Evolutionary conservation across 2,888 invertebrate species (phyloP).

Genomic region (Drosophila meridionalis): DNA sequence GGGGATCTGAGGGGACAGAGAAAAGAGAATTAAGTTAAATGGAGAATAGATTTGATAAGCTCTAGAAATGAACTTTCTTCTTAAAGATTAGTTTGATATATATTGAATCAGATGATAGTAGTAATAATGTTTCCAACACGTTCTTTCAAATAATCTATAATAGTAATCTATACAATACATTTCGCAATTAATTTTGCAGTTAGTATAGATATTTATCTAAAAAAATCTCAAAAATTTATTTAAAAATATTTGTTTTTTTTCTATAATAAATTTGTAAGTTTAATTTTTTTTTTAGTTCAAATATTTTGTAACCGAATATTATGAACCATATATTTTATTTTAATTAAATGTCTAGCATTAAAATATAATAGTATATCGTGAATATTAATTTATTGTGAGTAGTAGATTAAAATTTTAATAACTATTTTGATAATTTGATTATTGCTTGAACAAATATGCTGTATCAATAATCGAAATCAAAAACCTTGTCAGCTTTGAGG

Average conservation of each 20-base stretch:
- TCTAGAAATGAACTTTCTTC: background rate
- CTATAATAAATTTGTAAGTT: too few relatives aligned
- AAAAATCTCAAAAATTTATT: too few relatives aligned
- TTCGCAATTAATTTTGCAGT: too few relatives aligned
- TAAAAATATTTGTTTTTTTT: too few relatives aligned
- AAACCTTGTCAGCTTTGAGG: constrained; percentile 24
- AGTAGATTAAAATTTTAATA: background rate
- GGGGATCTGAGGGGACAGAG: constrained; percentile 87
- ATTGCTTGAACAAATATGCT: background rate
- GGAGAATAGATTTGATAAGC: background rate
- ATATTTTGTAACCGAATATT: background rate
- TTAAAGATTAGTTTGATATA: background rate
- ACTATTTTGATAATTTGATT: background rate
- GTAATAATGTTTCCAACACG: too few relatives aligned
- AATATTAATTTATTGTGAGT: too few relatives aligned
- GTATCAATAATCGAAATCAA: background rate
- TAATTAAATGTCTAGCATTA: background rate
- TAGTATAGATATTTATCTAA: too few relatives aligned
- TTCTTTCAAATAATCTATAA: too few relatives aligned
- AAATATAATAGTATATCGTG: background rate
- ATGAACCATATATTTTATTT: background rate
- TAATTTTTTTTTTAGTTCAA: too few relatives aligned
- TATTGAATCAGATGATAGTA: background rate
- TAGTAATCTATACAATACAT: too few relatives aligned
- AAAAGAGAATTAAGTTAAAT: background rate